Base-by-base conservation (phyloP, 2,888 invertebrate species). In the Heliconius ethilla region DNA sequence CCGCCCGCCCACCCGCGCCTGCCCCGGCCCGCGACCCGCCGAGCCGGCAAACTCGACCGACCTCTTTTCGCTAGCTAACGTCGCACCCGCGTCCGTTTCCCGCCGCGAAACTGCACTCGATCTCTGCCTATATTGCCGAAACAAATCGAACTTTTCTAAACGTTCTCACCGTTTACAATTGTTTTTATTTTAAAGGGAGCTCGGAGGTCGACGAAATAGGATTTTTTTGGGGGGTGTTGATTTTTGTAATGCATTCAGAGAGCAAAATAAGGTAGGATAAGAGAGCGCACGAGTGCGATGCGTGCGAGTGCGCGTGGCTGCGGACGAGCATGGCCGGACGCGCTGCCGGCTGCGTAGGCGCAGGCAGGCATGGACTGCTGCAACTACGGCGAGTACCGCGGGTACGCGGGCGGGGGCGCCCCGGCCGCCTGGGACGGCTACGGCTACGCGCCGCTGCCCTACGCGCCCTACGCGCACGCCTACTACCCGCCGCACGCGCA, bases 11-110 rank as follows among this genome's bases (percentile, higher is more conserved):
- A 91, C 91, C 93, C 92, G 87, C 88, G 87, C 86, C 85, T 81
- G 82, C 88, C 90, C 90, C 89, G 90, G 89, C 89, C 87, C 84
- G 87, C 88, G 88, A 89, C 91, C 91, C 93, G 92, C 88, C 88
- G 88, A 89, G 92, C 91, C 94, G 92, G 91, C 94, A 93, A 93
- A 93, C 93, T 92, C 92, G 91, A 92, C 89, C 93, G 93, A 92
- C 92, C 94, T 92, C 94, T 91, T 92, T 92, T 90, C 91, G 92
- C 91, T 90, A 90, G 89, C 93, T 89, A 91, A 94, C 93, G 93
- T 93, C 92, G 91, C 91, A 89, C 87, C 88, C 90, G 92, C 89
- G 90, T 88, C 89, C 87, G 88, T 88, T 89, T 91, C 90, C 89
- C 90, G 92, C 91, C 91, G 92, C 92, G 91, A 90, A 91, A 91